Evolutionary conservation across 2,113 vertebrate genomes (phyloP).

Genomic region (Labeo rohita): DNA sequence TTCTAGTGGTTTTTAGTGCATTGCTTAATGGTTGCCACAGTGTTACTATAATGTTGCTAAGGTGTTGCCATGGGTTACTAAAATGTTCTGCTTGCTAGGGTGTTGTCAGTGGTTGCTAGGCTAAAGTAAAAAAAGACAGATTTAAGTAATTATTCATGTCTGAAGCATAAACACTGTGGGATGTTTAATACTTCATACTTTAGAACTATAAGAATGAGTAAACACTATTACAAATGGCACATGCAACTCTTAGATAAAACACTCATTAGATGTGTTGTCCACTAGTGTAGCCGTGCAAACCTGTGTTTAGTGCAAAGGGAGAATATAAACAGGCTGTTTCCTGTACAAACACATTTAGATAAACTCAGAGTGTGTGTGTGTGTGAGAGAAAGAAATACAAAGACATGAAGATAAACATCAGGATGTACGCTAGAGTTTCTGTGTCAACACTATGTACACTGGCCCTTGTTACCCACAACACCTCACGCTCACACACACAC

Average conservation of each 20-base stretch:
- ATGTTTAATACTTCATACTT: not conserved
- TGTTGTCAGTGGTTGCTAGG: not conserved
- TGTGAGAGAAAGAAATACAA: not conserved
- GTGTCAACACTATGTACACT: conserved; percentile 8
- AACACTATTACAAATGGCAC: not conserved
- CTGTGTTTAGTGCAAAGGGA: not conserved
- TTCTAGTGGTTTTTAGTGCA: not conserved
- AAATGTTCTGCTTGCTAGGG: not conserved
- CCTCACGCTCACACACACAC: not conserved
- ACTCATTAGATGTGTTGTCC: not conserved
- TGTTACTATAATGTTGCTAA: not conserved
- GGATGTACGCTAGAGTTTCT: conserved; percentile 19
- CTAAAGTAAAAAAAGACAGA: not conserved
- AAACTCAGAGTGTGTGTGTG: conserved; percentile 20
- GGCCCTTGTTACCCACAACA: conserved; percentile 15
- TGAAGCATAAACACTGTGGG: not conserved
- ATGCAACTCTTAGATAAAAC: not conserved
- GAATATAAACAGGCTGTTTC: conserved; percentile 27
- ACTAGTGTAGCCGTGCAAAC: not conserved
- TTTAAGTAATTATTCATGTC: not conserved
- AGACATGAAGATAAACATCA: conserved; percentile 23
- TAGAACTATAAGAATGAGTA: not conserved
- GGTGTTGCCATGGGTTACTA: not conserved
- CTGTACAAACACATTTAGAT: conserved; percentile 37
- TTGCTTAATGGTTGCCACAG: not conserved